Evolutionary conservation across 2,113 vertebrate species (phyloP).

Genomic region (Tursiops truncatus): DNA sequence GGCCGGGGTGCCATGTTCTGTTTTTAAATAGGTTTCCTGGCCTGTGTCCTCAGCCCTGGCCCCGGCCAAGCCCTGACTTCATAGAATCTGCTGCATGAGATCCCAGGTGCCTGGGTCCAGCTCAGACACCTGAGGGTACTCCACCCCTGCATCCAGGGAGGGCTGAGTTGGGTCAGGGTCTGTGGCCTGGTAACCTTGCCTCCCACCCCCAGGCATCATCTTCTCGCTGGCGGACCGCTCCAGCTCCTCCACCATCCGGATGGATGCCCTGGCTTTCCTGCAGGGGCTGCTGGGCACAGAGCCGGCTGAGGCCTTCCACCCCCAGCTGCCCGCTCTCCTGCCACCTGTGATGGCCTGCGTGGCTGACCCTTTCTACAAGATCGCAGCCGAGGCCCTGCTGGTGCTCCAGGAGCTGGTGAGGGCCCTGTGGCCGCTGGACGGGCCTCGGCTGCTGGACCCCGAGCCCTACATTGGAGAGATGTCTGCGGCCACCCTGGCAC

Average conservation of each 20-base stretch:
- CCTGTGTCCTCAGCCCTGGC: background rate
- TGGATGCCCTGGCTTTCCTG: conserved; percentile 92
- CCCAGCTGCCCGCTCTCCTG: conserved; percentile 89
- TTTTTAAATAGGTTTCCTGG: background rate
- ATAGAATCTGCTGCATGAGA: background rate
- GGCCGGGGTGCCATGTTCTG: background rate
- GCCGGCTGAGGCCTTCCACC: conserved; percentile 89
- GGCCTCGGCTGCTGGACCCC: conserved; percentile 83
- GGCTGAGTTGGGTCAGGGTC: background rate
- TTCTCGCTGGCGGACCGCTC: conserved; percentile 93
- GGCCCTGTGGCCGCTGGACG: conserved; percentile 88
- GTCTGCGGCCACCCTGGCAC: conserved; percentile 87
- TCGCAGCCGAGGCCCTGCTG: conserved; percentile 92
- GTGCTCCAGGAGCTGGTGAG: conserved; percentile 92
- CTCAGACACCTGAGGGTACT: background rate
- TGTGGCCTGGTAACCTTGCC: background rate
- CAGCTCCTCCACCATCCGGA: conserved; percentile 94
- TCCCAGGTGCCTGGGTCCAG: background rate
- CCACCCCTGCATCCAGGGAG: background rate
- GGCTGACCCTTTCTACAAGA: conserved; percentile 94
- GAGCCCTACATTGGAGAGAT: conserved; percentile 89
- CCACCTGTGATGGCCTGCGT: conserved; percentile 89
- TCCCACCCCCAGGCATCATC: conserved; percentile 85
- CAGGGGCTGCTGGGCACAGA: conserved; percentile 91
- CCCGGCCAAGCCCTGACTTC: background rate